Base-by-base conservation (phyloP, 2,797 vertebrate species). In the Pteronotus mesoamericanus region DNA sequence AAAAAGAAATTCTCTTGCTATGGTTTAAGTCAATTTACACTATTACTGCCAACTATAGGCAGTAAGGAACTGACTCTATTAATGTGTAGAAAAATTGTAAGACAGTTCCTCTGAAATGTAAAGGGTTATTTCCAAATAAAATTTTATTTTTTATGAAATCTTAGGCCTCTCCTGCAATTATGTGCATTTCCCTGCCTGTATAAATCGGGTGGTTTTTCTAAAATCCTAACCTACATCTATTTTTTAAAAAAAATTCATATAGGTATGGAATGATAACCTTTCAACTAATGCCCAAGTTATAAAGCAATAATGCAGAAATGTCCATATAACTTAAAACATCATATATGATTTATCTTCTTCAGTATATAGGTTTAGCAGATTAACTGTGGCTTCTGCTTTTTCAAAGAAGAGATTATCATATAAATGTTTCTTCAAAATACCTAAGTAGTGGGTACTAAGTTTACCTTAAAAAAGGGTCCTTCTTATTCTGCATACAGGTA, bases 341-440 rank as follows among this genome's bases (percentile, higher is more conserved):
- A 21, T 32, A 12, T 34, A 24, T 24, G 37, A 66, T 71, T 46
- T 94, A 55, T 78, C 12, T 19, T 59, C 9, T 44, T 44, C 8
- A 29, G 9, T 39, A 44, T 48, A 14, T 48, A 57, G 37, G 75
- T 92, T 69, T 85, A 57, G 21, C 10, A 85, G 42, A 84, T 44
- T 75, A 69, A n/a, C 22, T 87, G 32, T 74, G 44, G 55, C 34
- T 90, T 87, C 32, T 77, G 14, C 53, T 95, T 96, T 96, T 89
- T 95, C 53, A 86, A 26, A 95, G 29, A 29, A 29, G 68, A 32
- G 53, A 34, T 68, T 42, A 64, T 66, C n/a, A 68, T 51, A 66
- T 82, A 82, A 66, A 42, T 53, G 24, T 22, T 86, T 86, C 34
- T 46, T 74, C 9, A 91, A 12, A 69, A 34, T 55, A 37, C 4